Conservation (phyloP, 2,888 invertebrate genomes). For the Caenorhabditis japonica region DNA sequence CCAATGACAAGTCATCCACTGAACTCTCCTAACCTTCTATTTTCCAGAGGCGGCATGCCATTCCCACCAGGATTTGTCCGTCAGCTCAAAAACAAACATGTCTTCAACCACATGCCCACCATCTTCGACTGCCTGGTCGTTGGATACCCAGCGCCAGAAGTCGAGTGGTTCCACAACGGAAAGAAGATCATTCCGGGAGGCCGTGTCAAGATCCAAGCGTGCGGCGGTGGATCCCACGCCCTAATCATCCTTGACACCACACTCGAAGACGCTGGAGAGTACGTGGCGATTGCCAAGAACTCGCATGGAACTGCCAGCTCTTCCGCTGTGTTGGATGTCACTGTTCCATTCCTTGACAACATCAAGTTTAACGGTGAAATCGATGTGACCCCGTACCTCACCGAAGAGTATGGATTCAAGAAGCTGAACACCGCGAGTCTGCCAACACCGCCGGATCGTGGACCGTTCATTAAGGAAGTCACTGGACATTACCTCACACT, state of each 20-base stretch:
- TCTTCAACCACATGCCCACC: conserved; percentile 77
- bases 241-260: conserved; percentile 74
- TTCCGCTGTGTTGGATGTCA: conserved; percentile 76
- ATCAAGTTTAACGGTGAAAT: conserved; percentile 76
- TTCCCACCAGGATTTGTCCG: conserved; percentile 77
- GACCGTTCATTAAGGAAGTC: conserved; percentile 92
- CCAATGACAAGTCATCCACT: too few species aligned
- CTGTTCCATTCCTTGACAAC: conserved; percentile 74
- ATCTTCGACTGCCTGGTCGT: conserved; percentile 77
- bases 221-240: conserved; percentile 76
- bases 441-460: conserved; percentile 89
- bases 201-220: conserved; percentile 77
- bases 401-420: conserved; percentile 77
- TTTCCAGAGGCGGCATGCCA: conserved; percentile 68
- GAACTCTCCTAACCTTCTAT: too few species aligned
- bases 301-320: conserved; percentile 73
- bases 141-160: conserved; percentile 74
- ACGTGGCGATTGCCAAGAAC: conserved; percentile 76
- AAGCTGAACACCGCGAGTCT: conserved; percentile 79
- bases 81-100: conserved; percentile 77
- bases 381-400: conserved; percentile 76
- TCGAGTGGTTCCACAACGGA: conserved; percentile 78
- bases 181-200: conserved; percentile 78
- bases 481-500: conserved; percentile 89
- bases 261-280: conserved; percentile 76